Conservation (phyloP, 2,888 invertebrate species). For the Habroteleia sp. region DNA sequence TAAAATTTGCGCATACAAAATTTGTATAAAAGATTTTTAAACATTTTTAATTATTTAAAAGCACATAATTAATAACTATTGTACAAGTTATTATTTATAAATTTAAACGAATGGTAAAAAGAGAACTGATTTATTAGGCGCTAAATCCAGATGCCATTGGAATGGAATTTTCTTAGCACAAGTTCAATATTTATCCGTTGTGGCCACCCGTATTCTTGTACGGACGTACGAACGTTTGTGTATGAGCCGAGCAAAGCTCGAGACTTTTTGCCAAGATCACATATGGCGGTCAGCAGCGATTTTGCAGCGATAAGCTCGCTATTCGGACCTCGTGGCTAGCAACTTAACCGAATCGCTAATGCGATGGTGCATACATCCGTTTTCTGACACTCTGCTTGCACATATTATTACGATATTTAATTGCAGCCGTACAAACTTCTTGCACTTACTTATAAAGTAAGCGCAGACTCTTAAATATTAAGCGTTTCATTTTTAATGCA, state of each 20-base stretch:
- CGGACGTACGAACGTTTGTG: conserved; percentile 17
- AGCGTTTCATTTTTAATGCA: too few species aligned
- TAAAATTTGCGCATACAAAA: too few species aligned
- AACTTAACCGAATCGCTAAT: conserved; percentile 78
- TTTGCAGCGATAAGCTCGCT: conserved; percentile 75
- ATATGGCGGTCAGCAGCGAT: conserved; percentile 77
- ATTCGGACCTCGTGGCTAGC: conserved; percentile 70
- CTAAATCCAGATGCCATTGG: conserved; percentile 11
- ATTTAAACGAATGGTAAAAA: too few species aligned
- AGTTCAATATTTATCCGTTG: conserved; percentile 62
- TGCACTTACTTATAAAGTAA: too few species aligned
- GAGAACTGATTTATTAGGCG: background rate
- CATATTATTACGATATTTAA: conserved; percentile 44
- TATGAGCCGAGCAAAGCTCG: conserved; percentile 47
- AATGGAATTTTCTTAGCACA: conserved; percentile 48
- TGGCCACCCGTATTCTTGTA: conserved; percentile 56
- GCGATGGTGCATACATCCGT: conserved; percentile 79
- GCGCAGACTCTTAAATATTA: too few species aligned
- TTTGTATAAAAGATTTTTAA: too few species aligned
- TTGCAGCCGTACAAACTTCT: background rate
- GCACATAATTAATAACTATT: too few species aligned
- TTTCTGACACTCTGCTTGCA: conserved; percentile 53
- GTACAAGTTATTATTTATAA: too few species aligned
- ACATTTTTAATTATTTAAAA: too few species aligned
- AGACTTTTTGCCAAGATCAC: conserved; percentile 74